Conservation (phyloP, 1,140 invertebrate genomes). For the Aphelinus atriplicis region DNA sequence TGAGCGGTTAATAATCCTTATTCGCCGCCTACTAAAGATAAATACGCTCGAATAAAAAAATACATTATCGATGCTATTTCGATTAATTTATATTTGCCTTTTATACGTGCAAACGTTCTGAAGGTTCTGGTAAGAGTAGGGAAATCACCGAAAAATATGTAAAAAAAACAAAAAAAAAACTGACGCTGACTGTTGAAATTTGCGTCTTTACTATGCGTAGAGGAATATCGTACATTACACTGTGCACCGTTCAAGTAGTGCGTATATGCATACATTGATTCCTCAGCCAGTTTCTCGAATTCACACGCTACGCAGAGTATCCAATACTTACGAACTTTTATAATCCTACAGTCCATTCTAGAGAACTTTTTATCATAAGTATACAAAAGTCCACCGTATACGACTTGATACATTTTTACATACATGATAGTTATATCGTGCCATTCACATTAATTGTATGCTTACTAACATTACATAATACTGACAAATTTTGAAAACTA, state of each 20-base stretch:
- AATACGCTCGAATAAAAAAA: neutral
- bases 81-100: conserved; percentile 12
- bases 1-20: neutral
- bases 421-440: conserved; percentile 20
- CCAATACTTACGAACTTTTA: neutral
- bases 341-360: neutral
- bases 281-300: conserved; percentile 22
- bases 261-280: neutral
- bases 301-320: neutral
- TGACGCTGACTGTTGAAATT: conserved; percentile 11
- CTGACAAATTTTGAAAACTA: conserved; percentile 34
- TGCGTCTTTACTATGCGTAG: neutral
- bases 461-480: conserved; percentile 49
- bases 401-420: neutral
- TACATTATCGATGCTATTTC: neutral
- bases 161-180: conserved; percentile 6
- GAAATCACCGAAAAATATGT: conserved; percentile 1
- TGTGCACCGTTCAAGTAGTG: neutral
- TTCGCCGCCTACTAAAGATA: neutral
- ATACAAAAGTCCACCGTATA: neutral
- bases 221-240: neutral
- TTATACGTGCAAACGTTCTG: neutral
- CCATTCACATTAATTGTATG: conserved; percentile 36
- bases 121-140: conserved; percentile 2
- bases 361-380: conserved; percentile 1